Percentiles rank a stretch among this genome's conserved stretches.
Conservation (phyloP, 64 coral and sea anemone species). For the Stylophora pistillata region DNA sequence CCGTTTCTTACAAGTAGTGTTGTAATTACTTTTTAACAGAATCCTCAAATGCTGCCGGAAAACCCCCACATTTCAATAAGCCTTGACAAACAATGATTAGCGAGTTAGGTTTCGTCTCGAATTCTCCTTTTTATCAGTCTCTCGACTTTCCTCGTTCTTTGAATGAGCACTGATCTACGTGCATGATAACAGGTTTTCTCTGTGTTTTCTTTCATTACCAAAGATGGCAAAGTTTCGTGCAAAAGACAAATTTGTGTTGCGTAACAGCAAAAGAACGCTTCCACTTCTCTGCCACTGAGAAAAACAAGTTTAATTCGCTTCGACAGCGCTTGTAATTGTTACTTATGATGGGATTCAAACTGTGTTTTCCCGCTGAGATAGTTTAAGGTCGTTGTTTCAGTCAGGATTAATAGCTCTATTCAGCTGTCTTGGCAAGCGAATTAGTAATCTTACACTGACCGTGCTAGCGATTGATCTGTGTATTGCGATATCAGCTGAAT, state of each 20-base stretch:
- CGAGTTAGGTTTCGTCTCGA: constrained; percentile 54
- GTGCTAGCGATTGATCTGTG: constrained; percentile 12
- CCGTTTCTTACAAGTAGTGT: constrained; percentile 22
- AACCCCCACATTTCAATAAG: constrained; percentile 31
- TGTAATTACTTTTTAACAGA: constrained; percentile 46
- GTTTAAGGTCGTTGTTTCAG: constrained; percentile 32
- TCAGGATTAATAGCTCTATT: constrained; percentile 28
- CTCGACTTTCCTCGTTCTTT: background rate
- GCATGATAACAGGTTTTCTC: background rate
- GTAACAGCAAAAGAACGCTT: background rate
- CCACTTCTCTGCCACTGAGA: background rate
- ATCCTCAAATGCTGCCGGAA: constrained; percentile 22
- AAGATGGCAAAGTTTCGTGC: background rate
- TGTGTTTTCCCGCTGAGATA: constrained; percentile 29
- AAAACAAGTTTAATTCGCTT: constrained; percentile 21
- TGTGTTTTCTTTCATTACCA: background rate
- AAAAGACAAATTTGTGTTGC: background rate
- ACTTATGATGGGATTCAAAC: constrained; percentile 26
- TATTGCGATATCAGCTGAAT: constrained; percentile 19
- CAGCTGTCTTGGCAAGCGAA: constrained; percentile 33
- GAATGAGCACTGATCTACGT: background rate
- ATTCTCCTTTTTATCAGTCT: background rate
- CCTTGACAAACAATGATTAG: constrained; percentile 31
- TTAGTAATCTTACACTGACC: constrained; percentile 1
- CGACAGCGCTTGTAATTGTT: constrained; percentile 23